Percentiles rank a stretch among this genome's conserved stretches.
Evolutionary conservation across 2,888 invertebrate genomes (phyloP).

Genomic region (Tipula vernalis): DNA sequence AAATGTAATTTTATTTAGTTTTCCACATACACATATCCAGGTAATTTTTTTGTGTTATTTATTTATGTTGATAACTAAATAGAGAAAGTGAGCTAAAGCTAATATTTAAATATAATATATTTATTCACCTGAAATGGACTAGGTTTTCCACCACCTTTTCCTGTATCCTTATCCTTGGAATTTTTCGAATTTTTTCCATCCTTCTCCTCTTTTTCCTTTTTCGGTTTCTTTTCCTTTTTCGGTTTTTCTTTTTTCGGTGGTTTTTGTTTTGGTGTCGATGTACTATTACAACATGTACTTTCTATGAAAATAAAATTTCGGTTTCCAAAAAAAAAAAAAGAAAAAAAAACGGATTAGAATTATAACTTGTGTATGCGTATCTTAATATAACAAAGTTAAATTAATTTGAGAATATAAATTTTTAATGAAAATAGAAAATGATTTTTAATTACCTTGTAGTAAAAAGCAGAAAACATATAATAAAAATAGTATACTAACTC

Average conservation of each 20-base stretch:
- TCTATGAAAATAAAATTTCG: conserved; percentile 37
- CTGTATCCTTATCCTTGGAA: conserved; percentile 41
- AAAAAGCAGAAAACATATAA: conserved; percentile 91
- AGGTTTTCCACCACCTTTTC: conserved; percentile 50
- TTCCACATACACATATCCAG: background rate
- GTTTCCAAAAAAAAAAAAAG: too few relatives aligned
- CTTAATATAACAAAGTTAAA: background rate
- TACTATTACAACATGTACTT: conserved; percentile 69
- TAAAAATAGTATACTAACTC: conserved; percentile 83
- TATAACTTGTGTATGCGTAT: background rate
- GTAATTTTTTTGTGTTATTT: background rate
- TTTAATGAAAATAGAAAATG: conserved; percentile 7
- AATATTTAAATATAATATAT: background rate
- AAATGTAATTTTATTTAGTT: background rate
- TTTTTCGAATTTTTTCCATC: conserved; percentile 40
- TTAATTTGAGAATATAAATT: background rate
- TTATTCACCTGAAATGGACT: conserved; percentile 50
- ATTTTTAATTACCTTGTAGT: conserved; percentile 51
- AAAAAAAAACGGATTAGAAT: background rate
- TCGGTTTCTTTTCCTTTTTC: conserved; percentile 56
- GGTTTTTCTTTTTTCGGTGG: conserved; percentile 50
- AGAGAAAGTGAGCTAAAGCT: background rate
- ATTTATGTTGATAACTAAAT: background rate
- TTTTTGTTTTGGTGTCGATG: conserved; percentile 51
- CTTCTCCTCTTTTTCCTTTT: conserved; percentile 46